Base-by-base conservation (phyloP, 2,888 invertebrate genomes). In the Philhelius pedissequus region DNA sequence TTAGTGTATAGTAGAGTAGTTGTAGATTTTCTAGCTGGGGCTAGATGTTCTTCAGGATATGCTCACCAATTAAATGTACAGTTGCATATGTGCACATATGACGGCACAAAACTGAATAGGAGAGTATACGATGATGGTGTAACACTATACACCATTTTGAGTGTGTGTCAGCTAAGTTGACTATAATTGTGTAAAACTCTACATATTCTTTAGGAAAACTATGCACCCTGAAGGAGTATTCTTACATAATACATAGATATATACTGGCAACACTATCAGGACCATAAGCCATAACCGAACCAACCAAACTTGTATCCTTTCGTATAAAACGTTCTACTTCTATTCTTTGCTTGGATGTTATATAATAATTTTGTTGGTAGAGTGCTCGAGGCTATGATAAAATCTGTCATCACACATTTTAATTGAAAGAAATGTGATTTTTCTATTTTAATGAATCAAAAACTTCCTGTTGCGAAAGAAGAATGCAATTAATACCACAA, bases 11-110 rank as follows among this genome's bases (percentile, higher is more conserved):
- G 58, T 43, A 25, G 11, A 18, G 54, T 9, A 18, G 7, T 48
- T 35, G 30, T 30, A 20, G 56, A 32, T 35, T 56, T 32, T 56
- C 13, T 56, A 56, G 56, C 32, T 56, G 13, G 13, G 32, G 18
- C n/a, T n/a, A 27, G 15, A 22, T 58, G 35, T 58, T 58, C 52
- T 66, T 40, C 66, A 54, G 66, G 32, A 69, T 56, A 62, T 74
- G 83, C 45, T 80, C 75, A 84, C 80, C 75, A 84, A 84, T 84
- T 84, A 84, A 80, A 84, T 80, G 75, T 66, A 40, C 73, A 58
- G 54, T 45, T 48, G 13, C 3, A 15, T 40, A 27, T 15, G 5
- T n/a, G n/a, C n/a, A n/a, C n/a, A n/a, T 22, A 8, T 8, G 1
- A 2, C 4, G 9, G 8, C 3, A n/a, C 6, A n/a, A 1, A n/a